A percentile compares a stretch with the other conserved stretches of the same genome.
Conservation (phyloP, 2,113 vertebrate species). For the Dissostichus mawsoni region DNA sequence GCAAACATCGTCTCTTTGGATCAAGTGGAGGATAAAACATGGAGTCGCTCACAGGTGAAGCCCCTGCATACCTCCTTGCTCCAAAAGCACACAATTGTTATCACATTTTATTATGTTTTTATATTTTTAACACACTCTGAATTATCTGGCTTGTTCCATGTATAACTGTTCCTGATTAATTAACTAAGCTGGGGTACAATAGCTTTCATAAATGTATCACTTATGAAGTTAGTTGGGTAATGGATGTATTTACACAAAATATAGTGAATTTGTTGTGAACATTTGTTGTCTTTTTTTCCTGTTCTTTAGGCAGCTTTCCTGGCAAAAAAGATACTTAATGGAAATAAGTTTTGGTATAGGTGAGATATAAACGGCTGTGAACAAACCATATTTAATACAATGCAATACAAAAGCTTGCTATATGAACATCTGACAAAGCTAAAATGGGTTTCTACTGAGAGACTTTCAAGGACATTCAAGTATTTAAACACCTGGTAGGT, state of each 20-base stretch:
- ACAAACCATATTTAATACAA: neutral
- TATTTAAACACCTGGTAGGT: no score
- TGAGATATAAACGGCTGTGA: constrained; percentile 22
- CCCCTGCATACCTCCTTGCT: neutral
- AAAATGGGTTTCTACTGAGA: neutral
- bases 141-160: neutral
- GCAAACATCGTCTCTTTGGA: constrained; percentile 66
- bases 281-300: neutral
- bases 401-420: neutral
- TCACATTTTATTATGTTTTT: neutral
- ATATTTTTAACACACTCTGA: neutral
- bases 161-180: neutral
- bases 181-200: neutral
- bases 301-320: constrained; percentile 70
- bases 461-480: no score
- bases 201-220: neutral
- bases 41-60: constrained; percentile 75
- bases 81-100: neutral
- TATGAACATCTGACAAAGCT: neutral
- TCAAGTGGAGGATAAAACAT: constrained; percentile 60
- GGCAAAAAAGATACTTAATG: constrained; percentile 31
- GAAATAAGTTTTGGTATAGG: constrained; percentile 48
- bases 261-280: neutral
- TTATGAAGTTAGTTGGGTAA: neutral
- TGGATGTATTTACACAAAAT: neutral